Base-by-base conservation (phyloP, 2,113 vertebrate genomes). In the Agapornis roseicollis region DNA sequence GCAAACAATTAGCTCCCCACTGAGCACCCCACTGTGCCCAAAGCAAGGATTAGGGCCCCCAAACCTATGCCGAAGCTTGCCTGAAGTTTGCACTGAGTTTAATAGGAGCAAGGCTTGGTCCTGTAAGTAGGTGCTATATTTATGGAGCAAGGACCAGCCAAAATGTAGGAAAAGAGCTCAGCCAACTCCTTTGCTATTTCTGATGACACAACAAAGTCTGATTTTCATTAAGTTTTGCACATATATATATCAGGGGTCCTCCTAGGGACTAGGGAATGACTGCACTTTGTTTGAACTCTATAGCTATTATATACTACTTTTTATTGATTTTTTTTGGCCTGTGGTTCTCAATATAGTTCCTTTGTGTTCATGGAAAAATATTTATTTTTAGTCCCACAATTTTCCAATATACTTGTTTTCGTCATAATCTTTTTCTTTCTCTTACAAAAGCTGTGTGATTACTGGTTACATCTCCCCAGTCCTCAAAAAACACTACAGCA, bases 241-340 rank as follows among this genome's bases (percentile, higher is more conserved):
- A 61, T 95, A 94, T 95, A 94, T 95, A 88, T 94, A 94, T 95
- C 94, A 92, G 88, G 88, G 95, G 93, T 97, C 88, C 93, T 97
- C 92, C 92, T 61, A 96, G 93, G 92, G 90, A 95, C 92, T 49
- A 4, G 77, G 90, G 93, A 96, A 93, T 82, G 88, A 95, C 84
- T 97, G 96, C 96, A 97, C 94, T 96, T 96, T 90, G 85, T 95
- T 94, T 97, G 96, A 96, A 96, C 96, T 94, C 94, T 94, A 85
- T 81, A 65, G 93, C 93, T 94, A 93, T 96, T 97, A 95, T 91
- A 96, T 96, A 96, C 92, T 72, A 92, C 61, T 94, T 96, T 97
- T 96, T 96, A 96, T 96, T 97, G 94, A 96, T 97, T 96, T 96
- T 89, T 83, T 68, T 29, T 27, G 52, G 63, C 88, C 47, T 96